Evolutionary conservation across 2,113 vertebrate genomes (phyloP).

Genomic region (Meriones unguiculatus): DNA sequence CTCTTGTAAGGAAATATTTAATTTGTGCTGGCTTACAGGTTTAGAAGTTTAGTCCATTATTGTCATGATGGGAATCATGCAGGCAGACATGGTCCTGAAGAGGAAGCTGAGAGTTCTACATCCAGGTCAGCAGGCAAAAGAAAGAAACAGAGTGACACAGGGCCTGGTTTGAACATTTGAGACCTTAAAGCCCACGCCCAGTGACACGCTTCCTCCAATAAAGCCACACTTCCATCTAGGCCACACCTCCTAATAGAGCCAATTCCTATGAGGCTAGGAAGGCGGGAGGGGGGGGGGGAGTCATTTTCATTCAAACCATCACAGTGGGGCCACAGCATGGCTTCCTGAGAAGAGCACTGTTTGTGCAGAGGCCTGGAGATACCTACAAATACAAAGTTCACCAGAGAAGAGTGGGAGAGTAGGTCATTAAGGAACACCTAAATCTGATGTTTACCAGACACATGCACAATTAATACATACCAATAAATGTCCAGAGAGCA

Average conservation of each 20-base stretch:
- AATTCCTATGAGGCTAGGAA: neutral
- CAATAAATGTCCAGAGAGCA: neutral
- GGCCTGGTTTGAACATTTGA: neutral
- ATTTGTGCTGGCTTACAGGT: neutral
- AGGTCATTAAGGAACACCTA: neutral
- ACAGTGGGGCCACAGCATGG: neutral
- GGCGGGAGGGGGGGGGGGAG: too few species aligned
- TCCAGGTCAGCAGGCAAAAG: neutral
- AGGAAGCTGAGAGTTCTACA: neutral
- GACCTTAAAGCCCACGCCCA: neutral
- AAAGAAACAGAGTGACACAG: neutral
- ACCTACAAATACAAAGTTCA: neutral
- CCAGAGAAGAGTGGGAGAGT: neutral
- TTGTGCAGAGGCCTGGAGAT: neutral
- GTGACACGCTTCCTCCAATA: neutral
- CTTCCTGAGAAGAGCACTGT: neutral
- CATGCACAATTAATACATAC: neutral
- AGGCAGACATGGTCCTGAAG: neutral
- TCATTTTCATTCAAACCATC: neutral
- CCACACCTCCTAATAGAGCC: neutral
- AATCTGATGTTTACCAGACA: neutral
- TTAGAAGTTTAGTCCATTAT: neutral
- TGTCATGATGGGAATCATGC: neutral
- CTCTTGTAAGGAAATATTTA: neutral
- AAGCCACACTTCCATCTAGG: neutral